Evolutionary conservation across 53 echinoderm and acorn worm species (phyloP), one percentile per base, ranked within the genome.

Genomic region (Hippasteria phrygiana): DNA sequence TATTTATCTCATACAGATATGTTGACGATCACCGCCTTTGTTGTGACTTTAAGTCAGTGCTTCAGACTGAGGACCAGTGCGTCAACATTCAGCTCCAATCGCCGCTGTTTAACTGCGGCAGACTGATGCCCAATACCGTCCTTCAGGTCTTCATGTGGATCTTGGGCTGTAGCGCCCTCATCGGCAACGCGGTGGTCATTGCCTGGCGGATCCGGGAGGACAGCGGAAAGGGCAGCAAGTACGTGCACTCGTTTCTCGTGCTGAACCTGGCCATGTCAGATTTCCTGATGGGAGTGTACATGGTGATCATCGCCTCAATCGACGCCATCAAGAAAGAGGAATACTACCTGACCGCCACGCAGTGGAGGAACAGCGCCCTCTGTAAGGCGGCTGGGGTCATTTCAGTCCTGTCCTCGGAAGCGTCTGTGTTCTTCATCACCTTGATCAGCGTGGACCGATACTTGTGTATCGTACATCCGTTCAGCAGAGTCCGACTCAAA

Each of bases 251-350:
- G 9, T 50, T 83, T 28, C 82, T 92, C 20, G 82, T 92, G 7
- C 37, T 62, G 18, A 91, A 91, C 59, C 81, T 91, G 29, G 91
- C 88, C 46, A 37, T 40, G 54, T 78, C 91, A 0, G 91, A 91
- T 47, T 71, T 79, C 45, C 81, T 91, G 0, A 91, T 91, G 91
- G 91, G 91, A 1, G 53, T 83, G 38, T 92, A 92, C 43, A 88
- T 92, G 92, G 16, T 92, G 3, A 47, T 82, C n/a, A 74, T 92
- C 10, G 92, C 92, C 1, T 40, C 71, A 8, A 83, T 77, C 51
- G 89, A 92, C 33, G 62, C 53, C 34, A 55, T 75, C 5, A 55
- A 83, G 32, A 76, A 84, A 0, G 89, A 89, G 4, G 39, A 64
- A 27, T 92, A 92, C 77, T 89, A 83, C 39, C 66, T 89, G n/a